These are phyloP conservation scores for Brevimyrus niger DNA, from an alignment of 2,113 vertebrate species.

Conservation along the genomic window DNA sequence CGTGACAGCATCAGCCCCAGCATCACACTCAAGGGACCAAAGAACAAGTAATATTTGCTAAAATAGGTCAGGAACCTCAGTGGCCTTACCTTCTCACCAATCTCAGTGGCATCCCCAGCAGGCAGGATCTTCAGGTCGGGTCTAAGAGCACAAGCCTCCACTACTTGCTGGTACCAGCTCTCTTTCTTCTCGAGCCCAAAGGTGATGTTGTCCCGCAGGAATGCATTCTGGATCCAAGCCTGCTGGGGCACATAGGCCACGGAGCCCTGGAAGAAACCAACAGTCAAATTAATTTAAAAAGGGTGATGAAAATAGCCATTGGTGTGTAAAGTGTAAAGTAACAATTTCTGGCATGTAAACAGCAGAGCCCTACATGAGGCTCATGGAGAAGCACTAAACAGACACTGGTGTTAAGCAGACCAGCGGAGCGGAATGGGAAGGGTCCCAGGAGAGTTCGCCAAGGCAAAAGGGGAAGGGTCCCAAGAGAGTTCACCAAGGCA, in stretches of 20 bases:
- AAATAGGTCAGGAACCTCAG: neutral
- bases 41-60: neutral
- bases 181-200: slow-evolving; percentile 58
- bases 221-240: slow-evolving; percentile 69
- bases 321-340: neutral
- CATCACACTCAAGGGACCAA: neutral
- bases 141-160: slow-evolving; percentile 66
- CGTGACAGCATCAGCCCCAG: neutral
- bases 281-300: neutral
- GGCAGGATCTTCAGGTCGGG: slow-evolving; percentile 66
- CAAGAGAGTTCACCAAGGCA: too few species aligned
- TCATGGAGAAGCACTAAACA: neutral
- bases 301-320: neutral
- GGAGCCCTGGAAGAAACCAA: slow-evolving; percentile 50
- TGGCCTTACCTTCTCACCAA: slow-evolving; percentile 60
- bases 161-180: slow-evolving; percentile 55
- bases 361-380: neutral
- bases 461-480: too few species aligned
- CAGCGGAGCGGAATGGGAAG: neutral
- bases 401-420: neutral
- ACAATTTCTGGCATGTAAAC: neutral
- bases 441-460: too few species aligned
- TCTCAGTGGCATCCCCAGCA: slow-evolving; percentile 64
- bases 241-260: slow-evolving; percentile 70
- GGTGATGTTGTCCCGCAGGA: slow-evolving; percentile 65